A percentile compares a stretch with the other conserved stretches of the same genome.
These are phyloP conservation scores for Salarias fasciatus DNA, from an alignment of 2,797 vertebrate genomes.

Conservation along the genomic window DNA sequence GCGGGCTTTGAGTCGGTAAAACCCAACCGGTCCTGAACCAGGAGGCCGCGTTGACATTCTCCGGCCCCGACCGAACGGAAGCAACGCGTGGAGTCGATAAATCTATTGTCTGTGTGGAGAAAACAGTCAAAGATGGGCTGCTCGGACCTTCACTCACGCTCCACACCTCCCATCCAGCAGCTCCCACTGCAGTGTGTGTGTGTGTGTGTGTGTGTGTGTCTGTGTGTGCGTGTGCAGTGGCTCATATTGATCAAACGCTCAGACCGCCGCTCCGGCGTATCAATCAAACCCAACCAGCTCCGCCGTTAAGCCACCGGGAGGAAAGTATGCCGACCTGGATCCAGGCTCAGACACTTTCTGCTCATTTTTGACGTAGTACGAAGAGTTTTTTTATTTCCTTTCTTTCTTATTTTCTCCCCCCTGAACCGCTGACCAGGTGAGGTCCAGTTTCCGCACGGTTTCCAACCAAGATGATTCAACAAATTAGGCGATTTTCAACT, in stretches of 20 bases:
- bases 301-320: constrained; percentile 25
- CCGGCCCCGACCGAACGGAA: constrained; percentile 20
- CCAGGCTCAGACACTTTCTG: constrained; percentile 20
- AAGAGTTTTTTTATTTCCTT: neutral
- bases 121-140: no score
- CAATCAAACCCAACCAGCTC: constrained; percentile 51
- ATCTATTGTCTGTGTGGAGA: no score
- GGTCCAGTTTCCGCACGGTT: no score
- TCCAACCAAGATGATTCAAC: no score
- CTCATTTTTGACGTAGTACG: constrained; percentile 17
- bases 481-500: no score
- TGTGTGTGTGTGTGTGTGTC: no score
- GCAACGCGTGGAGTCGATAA: no score
- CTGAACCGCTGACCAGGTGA: no score
- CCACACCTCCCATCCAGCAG: no score
- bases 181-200: constrained; percentile 28
- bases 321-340: constrained; percentile 8
- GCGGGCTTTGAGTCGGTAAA: constrained; percentile 6
- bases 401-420: neutral
- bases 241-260: constrained; percentile 65
- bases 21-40: neutral
- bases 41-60: neutral
- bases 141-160: no score
- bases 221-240: constrained; percentile 36
- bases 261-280: constrained; percentile 40